Evolutionary conservation across 2,888 invertebrate species (phyloP), one percentile per base, ranked within the genome.

Genomic region (Drosophila imparisetae): DNA sequence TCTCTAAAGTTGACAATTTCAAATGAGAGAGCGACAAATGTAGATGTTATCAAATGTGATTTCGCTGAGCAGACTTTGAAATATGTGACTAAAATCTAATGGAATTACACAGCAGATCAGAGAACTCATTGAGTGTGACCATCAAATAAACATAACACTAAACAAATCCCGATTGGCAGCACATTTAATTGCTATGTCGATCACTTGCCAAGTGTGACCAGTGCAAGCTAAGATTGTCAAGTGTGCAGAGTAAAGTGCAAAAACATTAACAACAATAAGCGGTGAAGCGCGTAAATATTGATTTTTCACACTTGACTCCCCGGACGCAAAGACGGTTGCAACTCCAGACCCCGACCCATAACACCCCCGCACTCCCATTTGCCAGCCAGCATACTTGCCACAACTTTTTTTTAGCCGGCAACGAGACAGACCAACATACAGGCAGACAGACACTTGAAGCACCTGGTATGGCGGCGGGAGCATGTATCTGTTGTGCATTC

Each of bases 261-360:
- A 60, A 71, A 65, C 54, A 72, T 27, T 38, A 65, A 42, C 40
- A 79, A 64, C 49, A 67, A 59, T 42, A 67, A 65, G 48, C 34
- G 48, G 42, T 50, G 59, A 80, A 81, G 67, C 82, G 80, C 81
- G 83, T 89, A 85, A 84, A 84, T 92, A 91, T 92, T 92, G 92
- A 91, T 91, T 91, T 91, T 91, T 91, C 91, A 85, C 83, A 81
- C 79, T 81, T 87, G 72, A 66, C 72, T 75, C 80, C 80, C 60
- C 18, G 34, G 36, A 59, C 54, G 58, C 76, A 74, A 54, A 52
- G 57, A 49, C 15, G 48, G 27, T 36, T 60, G 59, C 74, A 65
- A 52, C 40, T 59, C 69, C 69, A 62, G 45, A 45, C 30, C n/a
- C 29, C 52, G 24, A 24, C 15, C 8, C 24, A 45, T 24, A 45